These are phyloP conservation scores for Drosophila athabasca DNA, from an alignment of 1,140 invertebrate genomes.

Conservation along the genomic window DNA sequence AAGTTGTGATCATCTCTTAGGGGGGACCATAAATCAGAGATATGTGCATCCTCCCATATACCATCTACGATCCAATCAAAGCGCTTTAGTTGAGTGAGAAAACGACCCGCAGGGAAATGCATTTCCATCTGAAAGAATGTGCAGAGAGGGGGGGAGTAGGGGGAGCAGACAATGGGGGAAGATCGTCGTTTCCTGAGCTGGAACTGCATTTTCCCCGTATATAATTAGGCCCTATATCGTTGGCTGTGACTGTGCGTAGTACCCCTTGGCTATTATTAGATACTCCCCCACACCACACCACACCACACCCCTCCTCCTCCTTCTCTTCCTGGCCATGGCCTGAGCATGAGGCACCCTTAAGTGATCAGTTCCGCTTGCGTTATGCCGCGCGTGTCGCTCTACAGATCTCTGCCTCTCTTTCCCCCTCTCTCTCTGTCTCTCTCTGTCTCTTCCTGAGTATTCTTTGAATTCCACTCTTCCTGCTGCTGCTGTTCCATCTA, in stretches of 20 bases:
- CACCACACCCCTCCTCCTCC: background rate
- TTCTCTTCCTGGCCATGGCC: background rate
- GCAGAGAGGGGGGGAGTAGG: conserved; percentile 16
- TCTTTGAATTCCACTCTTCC: conserved; percentile 10
- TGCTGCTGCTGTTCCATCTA: conserved; percentile 10
- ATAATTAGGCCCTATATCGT: conserved; percentile 55
- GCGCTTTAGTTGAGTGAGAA: conserved; percentile 62
- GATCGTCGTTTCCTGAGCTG: conserved; percentile 42
- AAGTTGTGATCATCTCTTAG: conserved; percentile 44
- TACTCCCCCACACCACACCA: background rate
- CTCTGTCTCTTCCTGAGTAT: conserved; percentile 32
- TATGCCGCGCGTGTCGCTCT: conserved; percentile 24
- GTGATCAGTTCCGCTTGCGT: conserved; percentile 75
- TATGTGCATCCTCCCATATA: conserved; percentile 14
- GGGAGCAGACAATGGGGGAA: conserved; percentile 23
- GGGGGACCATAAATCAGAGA: conserved; percentile 60
- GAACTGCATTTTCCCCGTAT: conserved; percentile 50
- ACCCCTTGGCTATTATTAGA: conserved; percentile 73
- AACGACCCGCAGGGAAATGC: conserved; percentile 57
- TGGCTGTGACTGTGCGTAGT: conserved; percentile 53
- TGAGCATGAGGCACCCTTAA: conserved; percentile 47
- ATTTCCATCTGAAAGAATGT: conserved; percentile 35
- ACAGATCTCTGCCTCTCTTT: conserved; percentile 9
- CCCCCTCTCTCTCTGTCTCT: conserved; percentile 28
- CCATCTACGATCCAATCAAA: conserved; percentile 39